These are phyloP conservation scores for Stratiomys singularior DNA, from an alignment of 2,888 invertebrate genomes.

Conservation along the genomic window DNA sequence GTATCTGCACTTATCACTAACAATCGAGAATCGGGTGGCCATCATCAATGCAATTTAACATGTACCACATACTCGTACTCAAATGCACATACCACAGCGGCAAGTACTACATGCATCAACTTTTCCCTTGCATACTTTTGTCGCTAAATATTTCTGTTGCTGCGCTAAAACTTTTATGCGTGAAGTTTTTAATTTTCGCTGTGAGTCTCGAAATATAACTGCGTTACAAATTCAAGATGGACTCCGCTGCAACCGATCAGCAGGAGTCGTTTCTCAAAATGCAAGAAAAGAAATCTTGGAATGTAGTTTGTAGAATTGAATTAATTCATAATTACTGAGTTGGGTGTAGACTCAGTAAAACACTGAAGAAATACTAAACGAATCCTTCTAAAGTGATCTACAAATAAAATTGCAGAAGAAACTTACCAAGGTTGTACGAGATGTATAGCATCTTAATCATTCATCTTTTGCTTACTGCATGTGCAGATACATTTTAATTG, in stretches of 20 bases:
- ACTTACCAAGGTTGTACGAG: too few species aligned
- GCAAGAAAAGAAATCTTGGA: not conserved
- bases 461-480: too few species aligned
- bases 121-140: not conserved
- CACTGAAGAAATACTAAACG: too few species aligned
- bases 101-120: not conserved
- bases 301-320: not conserved
- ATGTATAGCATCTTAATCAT: too few species aligned
- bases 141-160: not conserved
- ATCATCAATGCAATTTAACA: not conserved
- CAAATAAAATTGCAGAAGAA: too few species aligned
- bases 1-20: not conserved
- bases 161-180: not conserved
- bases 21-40: not conserved
- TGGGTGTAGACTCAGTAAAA: not conserved
- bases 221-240: slow-evolving; percentile 17
- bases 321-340: not conserved
- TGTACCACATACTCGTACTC: not conserved
- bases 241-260: slow-evolving; percentile 6
- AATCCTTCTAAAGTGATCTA: too few species aligned
- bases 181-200: not conserved
- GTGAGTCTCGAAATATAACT: not conserved
- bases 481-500: too few species aligned
- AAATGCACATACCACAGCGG: not conserved
- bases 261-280: not conserved